Evolutionary conservation across 2,113 vertebrate genomes (phyloP).

Genomic region (Tichodroma muraria): DNA sequence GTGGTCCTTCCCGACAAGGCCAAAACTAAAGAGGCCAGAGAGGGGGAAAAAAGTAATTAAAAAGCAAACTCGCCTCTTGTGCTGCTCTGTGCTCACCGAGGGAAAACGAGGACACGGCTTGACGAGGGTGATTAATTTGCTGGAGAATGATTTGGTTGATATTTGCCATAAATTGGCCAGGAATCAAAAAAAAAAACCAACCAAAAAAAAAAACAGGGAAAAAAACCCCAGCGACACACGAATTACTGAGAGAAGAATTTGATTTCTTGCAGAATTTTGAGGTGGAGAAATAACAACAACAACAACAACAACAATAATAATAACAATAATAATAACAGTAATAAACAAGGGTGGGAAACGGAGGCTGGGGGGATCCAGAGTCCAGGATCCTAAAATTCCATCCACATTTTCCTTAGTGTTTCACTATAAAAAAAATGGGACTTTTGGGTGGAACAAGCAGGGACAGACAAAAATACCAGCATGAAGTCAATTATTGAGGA

Average conservation of each 20-base stretch:
- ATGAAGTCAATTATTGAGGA: not conserved
- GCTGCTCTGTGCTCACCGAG: not conserved
- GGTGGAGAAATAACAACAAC: too few relatives aligned
- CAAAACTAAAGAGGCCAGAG: not conserved
- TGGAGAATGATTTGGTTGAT: not conserved
- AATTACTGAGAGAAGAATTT: not conserved
- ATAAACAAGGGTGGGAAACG: not conserved
- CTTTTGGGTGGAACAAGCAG: not conserved
- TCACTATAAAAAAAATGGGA: not conserved
- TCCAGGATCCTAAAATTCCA: not conserved
- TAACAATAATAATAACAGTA: not conserved
- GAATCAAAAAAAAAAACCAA: not conserved
- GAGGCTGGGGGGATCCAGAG: not conserved
- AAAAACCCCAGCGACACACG: accelerated
- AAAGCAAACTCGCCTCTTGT: not conserved
- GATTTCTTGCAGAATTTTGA: not conserved
- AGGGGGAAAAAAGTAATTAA: not conserved
- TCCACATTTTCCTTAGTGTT: accelerated
- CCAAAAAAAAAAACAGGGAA: not conserved
- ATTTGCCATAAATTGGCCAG: not conserved
- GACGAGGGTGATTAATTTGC: not conserved
- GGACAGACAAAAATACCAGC: not conserved
- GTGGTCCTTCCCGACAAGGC: not conserved
- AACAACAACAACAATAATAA: too few relatives aligned
- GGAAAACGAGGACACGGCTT: not conserved